Evolutionary conservation across 1,140 invertebrate genomes (phyloP).

Genomic region (Hylaeus volcanicus): DNA sequence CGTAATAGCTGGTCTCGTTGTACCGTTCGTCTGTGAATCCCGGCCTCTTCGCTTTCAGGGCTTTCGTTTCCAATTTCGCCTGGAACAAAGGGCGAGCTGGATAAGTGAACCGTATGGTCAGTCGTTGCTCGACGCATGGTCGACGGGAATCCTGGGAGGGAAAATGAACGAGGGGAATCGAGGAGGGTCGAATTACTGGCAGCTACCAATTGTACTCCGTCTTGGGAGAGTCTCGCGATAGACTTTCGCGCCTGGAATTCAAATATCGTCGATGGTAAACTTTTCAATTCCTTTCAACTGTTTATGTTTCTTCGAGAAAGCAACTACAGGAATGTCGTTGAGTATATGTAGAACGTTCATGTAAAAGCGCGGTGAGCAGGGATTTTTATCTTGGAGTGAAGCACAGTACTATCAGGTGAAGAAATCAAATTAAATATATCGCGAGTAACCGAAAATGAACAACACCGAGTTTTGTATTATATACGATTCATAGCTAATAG

Average conservation of each 20-base stretch:
- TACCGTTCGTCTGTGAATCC: conserved; percentile 95
- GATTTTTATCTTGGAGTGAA: no score
- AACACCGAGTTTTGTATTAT: no score
- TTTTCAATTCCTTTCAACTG: no score
- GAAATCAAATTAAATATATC: no score
- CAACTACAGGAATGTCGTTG: no score
- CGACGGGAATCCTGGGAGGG: background rate
- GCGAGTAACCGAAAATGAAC: no score
- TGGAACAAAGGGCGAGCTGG: conserved; percentile 83
- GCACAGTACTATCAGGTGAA: no score
- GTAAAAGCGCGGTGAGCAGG: no score
- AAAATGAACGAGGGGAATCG: conserved; percentile 17
- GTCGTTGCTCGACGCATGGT: conserved; percentile 13
- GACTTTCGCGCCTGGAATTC: background rate
- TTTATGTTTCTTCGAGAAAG: no score
- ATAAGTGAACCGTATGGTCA: conserved; percentile 49
- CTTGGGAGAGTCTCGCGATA: no score
- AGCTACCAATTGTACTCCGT: background rate
- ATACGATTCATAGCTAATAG: no score
- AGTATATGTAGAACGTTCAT: no score
- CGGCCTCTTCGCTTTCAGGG: conserved; percentile 93
- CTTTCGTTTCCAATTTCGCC: conserved; percentile 96
- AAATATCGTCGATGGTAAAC: background rate
- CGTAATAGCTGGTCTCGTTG: conserved; percentile 97
- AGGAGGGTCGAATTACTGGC: background rate